Conservation (phyloP, 2,888 invertebrate genomes). For the Diabrotica balteata region DNA sequence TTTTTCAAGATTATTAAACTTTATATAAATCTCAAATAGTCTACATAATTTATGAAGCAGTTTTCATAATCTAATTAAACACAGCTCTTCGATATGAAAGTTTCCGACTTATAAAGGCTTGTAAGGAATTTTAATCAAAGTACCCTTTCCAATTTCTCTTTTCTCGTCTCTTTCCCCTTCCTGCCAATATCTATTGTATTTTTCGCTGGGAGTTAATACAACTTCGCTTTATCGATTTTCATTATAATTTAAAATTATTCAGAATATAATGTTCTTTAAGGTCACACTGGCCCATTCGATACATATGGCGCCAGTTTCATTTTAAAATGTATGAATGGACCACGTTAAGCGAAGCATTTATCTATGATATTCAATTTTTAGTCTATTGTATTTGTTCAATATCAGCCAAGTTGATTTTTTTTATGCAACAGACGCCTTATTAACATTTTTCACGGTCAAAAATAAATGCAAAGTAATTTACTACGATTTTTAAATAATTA, state of each 20-base stretch:
- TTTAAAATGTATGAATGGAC: not conserved
- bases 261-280: constrained; percentile 21
- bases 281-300: not conserved
- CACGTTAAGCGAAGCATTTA: no score
- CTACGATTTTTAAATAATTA: no score
- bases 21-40: constrained; percentile 10
- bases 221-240: constrained; percentile 26
- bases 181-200: constrained; percentile 20
- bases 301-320: constrained; percentile 5
- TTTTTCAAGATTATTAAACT: not conserved
- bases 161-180: constrained; percentile 7
- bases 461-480: no score
- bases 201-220: constrained; percentile 26
- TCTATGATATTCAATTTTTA: no score
- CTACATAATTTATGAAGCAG: constrained; percentile 21
- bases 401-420: no score
- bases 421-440: no score
- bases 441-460: no score
- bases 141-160: constrained; percentile 18
- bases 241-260: constrained; percentile 27
- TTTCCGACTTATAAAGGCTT: constrained; percentile 35
- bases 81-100: constrained; percentile 44
- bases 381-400: no score
- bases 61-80: constrained; percentile 42
- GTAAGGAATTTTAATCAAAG: constrained; percentile 36